Conservation (phyloP, 2,888 invertebrate genomes). For the Aleiodes testaceus region DNA sequence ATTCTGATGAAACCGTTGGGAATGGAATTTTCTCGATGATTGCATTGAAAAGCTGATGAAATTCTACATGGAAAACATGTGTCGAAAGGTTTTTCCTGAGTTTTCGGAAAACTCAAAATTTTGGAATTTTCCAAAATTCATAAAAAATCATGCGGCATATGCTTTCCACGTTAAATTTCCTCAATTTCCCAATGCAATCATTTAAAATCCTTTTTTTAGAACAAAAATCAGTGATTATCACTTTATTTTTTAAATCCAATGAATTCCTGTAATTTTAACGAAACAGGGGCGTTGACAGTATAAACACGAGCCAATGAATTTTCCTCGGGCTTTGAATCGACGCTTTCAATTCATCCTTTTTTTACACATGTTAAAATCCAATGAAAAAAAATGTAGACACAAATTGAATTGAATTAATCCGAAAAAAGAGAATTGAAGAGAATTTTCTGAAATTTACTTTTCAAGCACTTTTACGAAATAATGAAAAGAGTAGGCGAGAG, state of each 20-base stretch:
- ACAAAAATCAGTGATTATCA: too few species aligned
- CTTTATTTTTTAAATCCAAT: conserved; percentile 6
- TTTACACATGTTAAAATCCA: conserved; percentile 34
- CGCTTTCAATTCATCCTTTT: neutral
- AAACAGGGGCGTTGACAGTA: conserved; percentile 44
- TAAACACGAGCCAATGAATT: conserved; percentile 40
- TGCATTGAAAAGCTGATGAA: too few species aligned
- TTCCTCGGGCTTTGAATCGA: conserved; percentile 40
- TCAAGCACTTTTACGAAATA: neutral
- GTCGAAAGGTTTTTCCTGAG: too few species aligned
- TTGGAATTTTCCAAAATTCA: too few species aligned
- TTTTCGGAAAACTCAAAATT: too few species aligned
- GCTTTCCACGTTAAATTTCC: too few species aligned
- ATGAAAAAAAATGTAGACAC: conserved; percentile 48
- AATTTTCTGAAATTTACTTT: conserved; percentile 35
- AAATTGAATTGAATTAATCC: conserved; percentile 48
- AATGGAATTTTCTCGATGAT: too few species aligned
- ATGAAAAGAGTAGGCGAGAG: neutral
- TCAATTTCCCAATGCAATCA: too few species aligned
- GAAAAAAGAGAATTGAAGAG: conserved; percentile 13
- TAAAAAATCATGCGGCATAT: too few species aligned
- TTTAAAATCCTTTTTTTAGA: too few species aligned
- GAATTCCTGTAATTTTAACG: conserved; percentile 42
- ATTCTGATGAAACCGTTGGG: too few species aligned
- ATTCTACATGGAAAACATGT: too few species aligned